phyloP scores from a whole-genome alignment of 1,140 invertebrate species.

The Aphidius ervi region DNA sequence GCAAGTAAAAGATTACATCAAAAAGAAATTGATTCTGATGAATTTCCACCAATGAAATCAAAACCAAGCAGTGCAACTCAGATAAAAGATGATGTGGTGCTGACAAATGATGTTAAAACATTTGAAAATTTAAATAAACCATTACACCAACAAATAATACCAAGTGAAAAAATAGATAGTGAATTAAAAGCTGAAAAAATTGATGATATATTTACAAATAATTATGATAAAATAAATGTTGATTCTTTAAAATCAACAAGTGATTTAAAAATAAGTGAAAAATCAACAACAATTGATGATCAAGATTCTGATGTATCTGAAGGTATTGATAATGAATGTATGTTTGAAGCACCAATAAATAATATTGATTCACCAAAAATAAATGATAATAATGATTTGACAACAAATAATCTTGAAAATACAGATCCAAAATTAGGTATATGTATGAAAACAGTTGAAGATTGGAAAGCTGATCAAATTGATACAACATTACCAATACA shows the following conservation, averaged over 20 bases:
- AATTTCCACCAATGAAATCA: conserved; percentile 34
- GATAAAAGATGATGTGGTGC: background rate
- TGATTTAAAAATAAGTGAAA: conserved; percentile 23
- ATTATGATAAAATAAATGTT: background rate
- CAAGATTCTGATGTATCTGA: conserved; percentile 39
- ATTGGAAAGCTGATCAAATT: conserved; percentile 41
- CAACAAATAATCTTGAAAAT: conserved; percentile 12
- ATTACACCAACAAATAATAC: background rate
- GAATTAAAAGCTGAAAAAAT: background rate
- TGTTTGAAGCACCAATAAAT: conserved; percentile 34
- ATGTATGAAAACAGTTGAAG: conserved; percentile 44
- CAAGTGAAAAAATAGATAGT: background rate
- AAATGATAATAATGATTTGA: conserved; percentile 28
- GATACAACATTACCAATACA: conserved; percentile 32
- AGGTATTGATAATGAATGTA: conserved; percentile 37
- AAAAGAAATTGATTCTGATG: conserved; percentile 22
- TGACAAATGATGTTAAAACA: conserved; percentile 11
- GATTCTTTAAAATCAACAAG: no score
- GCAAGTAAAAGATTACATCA: conserved; percentile 30
- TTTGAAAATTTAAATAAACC: background rate
- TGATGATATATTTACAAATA: conserved; percentile 1
- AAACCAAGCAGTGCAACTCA: conserved; percentile 26
- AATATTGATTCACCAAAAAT: conserved; percentile 39
- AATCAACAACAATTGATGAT: background rate
- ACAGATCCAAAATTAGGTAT: conserved; percentile 34